Base-by-base conservation (phyloP, 2,113 vertebrate species). In the Cinclus mexicanus region DNA sequence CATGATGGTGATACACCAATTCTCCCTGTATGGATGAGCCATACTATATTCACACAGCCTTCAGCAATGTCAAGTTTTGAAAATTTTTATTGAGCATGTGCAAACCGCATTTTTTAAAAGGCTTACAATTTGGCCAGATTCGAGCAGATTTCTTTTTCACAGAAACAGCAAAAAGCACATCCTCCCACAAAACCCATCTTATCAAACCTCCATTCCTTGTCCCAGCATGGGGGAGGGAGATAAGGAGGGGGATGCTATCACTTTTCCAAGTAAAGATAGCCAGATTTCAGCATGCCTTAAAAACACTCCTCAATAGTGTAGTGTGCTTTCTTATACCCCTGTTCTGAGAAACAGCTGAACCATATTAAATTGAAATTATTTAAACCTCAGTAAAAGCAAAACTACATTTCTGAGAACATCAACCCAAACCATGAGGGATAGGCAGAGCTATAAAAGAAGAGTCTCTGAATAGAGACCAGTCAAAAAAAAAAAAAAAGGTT, bases 91-190 rank as follows among this genome's bases (percentile, higher is more conserved):
- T 90, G 75, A 88, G 68, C 59, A 83, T 89, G 90, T 90, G 47
- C 59, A 93, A 94, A 86, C 10, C 46, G 25, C 55, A 35, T 71
- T 85, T 83, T 92, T 90, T 83, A 26, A 35, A 85, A 87, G 61
- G 42, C 42, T 89, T 86, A 74, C 92, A 59, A 83, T 83, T 94
- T 77, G 76, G 83, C 56, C 86, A 94, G 72, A 94, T 92, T 65
- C 80, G 56, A 93, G 50, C 68, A 90, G 46, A 88, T 65, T 92
- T 90, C 74, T 94, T 89, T 74, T 89, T 77, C 86, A 90, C 83
- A 92, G 89, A 94, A 94, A 87, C 42, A 83, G 91, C 95, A 94
- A 92, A 94, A 94, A 74, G 68, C 86, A 95, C 94, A 95, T 95
- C 94, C 86, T 95, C 94, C 92, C 71, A 92, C 95, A 86, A 95